A percentile compares a stretch with the other conserved stretches of the same genome.
Evolutionary conservation across 2,888 invertebrate genomes (phyloP).

Genomic region (Drosophila pseudotakahashii): DNA sequence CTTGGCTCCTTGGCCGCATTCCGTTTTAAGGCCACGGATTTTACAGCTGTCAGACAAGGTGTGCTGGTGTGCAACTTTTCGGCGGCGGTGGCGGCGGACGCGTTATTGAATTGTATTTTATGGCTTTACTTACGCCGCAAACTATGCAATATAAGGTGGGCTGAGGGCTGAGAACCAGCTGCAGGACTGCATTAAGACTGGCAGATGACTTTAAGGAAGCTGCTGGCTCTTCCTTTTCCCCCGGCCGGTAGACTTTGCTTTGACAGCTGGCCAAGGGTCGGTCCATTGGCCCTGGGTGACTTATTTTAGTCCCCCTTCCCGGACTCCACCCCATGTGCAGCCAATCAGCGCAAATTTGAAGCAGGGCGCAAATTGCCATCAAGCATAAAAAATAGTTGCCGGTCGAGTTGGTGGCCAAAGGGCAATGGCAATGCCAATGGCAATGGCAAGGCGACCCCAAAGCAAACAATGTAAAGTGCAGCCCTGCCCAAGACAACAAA

Average conservation of each 20-base stretch:
- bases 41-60: conserved; percentile 74
- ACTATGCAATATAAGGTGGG: conserved; percentile 64
- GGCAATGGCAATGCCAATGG: conserved; percentile 44
- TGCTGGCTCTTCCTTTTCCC: conserved; percentile 24
- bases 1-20: conserved; percentile 7
- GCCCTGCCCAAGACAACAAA: conserved; percentile 73
- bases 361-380: conserved; percentile 78
- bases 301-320: conserved; percentile 11
- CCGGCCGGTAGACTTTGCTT: conserved; percentile 54
- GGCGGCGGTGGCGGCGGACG: conserved; percentile 45
- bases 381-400: conserved; percentile 69
- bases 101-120: conserved; percentile 80
- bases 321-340: conserved; percentile 49
- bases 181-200: conserved; percentile 28
- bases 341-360: conserved; percentile 78
- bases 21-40: conserved; percentile 74
- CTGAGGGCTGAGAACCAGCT: conserved; percentile 3
- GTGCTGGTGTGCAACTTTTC: conserved; percentile 45
- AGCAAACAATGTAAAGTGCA: conserved; percentile 42
- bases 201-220: conserved; percentile 54
- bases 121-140: conserved; percentile 64
- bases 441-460: conserved; percentile 20
- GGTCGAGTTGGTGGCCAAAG: conserved; percentile 67
- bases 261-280: conserved; percentile 64
- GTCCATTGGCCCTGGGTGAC: conserved; percentile 28